Evolutionary conservation across 2,888 invertebrate species (phyloP).

Genomic region (Cataglyphis rosenhaueri): DNA sequence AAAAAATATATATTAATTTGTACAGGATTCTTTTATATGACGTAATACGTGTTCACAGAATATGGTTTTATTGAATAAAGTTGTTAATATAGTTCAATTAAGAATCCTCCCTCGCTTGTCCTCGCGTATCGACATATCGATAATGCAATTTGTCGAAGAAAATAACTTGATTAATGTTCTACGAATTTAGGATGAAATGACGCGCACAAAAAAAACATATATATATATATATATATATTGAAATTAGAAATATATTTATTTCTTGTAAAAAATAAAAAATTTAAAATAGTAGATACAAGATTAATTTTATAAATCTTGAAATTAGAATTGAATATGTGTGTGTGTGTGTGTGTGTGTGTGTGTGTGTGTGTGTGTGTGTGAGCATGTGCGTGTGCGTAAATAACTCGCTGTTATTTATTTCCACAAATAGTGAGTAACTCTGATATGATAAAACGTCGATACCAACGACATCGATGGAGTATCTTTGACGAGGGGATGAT

Average conservation of each 20-base stretch:
- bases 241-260: neutral
- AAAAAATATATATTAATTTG: slow-evolving; percentile 8
- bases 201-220: neutral
- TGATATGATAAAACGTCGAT: slow-evolving; percentile 25
- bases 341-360: neutral
- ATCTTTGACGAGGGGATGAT: slow-evolving; percentile 26
- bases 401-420: slow-evolving; percentile 24
- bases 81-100: slow-evolving; percentile 49
- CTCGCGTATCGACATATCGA: slow-evolving; percentile 30
- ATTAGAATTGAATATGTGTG: neutral
- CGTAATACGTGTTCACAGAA: neutral
- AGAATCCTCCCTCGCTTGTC: slow-evolving; percentile 19
- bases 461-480: neutral
- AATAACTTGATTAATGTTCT: slow-evolving; percentile 41
- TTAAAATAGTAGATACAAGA: neutral
- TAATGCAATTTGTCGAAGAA: slow-evolving; percentile 47
- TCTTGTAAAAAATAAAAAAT: neutral
- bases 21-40: slow-evolving; percentile 14
- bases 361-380: too few relatives aligned
- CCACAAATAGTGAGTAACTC: neutral
- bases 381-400: neutral
- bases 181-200: neutral
- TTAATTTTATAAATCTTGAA: neutral
- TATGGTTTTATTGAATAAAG: neutral
- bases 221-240: neutral